Base-by-base conservation (phyloP, 2,888 invertebrate genomes). In the Dryadula phaetusa region DNA sequence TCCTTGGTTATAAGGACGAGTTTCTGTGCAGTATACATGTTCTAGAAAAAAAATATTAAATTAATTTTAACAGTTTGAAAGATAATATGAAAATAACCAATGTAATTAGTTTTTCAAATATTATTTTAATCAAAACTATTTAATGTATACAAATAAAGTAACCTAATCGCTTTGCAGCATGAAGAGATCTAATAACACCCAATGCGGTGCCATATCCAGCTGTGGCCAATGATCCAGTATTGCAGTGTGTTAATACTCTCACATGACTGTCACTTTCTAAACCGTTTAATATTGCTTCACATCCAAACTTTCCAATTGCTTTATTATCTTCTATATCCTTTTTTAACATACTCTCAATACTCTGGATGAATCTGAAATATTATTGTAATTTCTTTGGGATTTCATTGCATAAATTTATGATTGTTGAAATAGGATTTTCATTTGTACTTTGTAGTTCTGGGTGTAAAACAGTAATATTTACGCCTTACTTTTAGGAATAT, bases 1-100 rank as follows among this genome's bases (percentile, higher is more conserved):
- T 2, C 99, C 99, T 88, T 99, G 99, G 86, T 99, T 99, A 87
- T 99, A 99, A 0, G 99, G 99, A 72, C 99, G 94, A 0, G 99
- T 99, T 92, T 99, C 99, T 3, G 99, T 98, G 84, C 97, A 99
- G 88, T 97, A 99, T 2, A 97, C 98, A 80, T 96, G 97, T 76
- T 97, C 97, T 95, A 94, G 49, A 87, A 90, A 76, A 18, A 8
- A 34, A 34, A 18, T 20, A 61, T 42, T 14, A 20, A 34, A 3
- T 40, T 25, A 12, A 25, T 12, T 47, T 2, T 22, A 5, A 2
- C 47, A 47, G 22, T 16, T 47, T 7, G 12, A 6, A 47, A 28
- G 6, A 28, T 28, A 28, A 28, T 4, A 4, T n/a, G n/a, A n/a
- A n/a, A n/a, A n/a, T n/a, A n/a, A n/a, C n/a, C n/a, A n/a, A n/a